Evolutionary conservation across 2,113 vertebrate genomes (phyloP).

Genomic region (Cacatua alba): DNA sequence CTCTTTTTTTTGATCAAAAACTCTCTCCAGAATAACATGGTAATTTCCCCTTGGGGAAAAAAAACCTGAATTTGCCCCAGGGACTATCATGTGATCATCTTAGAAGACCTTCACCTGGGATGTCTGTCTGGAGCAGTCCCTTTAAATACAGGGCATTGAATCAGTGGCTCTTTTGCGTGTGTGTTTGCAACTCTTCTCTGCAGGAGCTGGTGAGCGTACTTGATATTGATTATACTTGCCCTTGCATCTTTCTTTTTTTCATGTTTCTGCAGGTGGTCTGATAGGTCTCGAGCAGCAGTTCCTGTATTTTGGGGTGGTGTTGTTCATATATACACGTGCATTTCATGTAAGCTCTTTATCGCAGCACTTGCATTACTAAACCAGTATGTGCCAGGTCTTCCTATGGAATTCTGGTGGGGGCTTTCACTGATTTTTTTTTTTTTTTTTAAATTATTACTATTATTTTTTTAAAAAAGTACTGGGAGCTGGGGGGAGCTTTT

Average conservation of each 20-base stretch:
- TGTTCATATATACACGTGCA: fast-evolving
- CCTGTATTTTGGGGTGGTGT: background rate
- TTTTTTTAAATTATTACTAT: no score
- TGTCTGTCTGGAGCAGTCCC: background rate
- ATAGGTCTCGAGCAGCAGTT: background rate
- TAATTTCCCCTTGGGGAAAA: background rate
- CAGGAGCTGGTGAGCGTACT: background rate
- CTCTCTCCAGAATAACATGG: background rate
- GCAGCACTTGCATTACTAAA: background rate
- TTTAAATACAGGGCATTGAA: background rate
- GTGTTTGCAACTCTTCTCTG: background rate
- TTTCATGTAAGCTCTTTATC: background rate
- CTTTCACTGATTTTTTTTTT: no score
- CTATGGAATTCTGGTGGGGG: background rate
- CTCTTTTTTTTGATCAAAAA: background rate
- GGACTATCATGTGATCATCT: no score
- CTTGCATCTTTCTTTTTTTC: background rate
- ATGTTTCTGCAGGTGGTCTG: background rate
- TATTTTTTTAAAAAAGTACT: background rate
- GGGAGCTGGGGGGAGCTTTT: background rate
- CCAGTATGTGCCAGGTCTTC: background rate
- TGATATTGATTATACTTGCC: background rate
- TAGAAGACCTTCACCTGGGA: background rate
- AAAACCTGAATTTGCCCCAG: background rate
- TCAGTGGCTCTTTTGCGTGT: background rate